Evolutionary conservation across 2,113 vertebrate species (phyloP).

Genomic region (Cottus gobio): DNA sequence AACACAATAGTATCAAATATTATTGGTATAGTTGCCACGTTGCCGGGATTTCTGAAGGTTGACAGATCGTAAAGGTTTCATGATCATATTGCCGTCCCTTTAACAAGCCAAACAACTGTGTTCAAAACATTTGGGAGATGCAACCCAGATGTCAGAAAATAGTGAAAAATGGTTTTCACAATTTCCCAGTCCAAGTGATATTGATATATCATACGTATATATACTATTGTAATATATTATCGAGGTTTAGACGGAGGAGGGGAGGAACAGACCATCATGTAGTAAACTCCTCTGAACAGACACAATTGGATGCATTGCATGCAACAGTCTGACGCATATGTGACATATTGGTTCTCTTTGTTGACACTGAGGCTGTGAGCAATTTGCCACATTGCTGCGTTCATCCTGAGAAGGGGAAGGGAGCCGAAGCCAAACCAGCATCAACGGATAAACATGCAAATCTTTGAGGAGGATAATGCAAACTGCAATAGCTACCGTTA

Average conservation of each 20-base stretch:
- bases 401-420: slow-evolving; percentile 3
- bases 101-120: too few species aligned
- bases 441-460: slow-evolving; percentile 24
- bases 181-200: too few species aligned
- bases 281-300: background rate
- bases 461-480: slow-evolving; percentile 26
- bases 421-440: slow-evolving; percentile 20
- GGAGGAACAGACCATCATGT: background rate
- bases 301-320: background rate
- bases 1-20: too few species aligned
- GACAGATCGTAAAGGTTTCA: background rate
- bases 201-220: too few species aligned
- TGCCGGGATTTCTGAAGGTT: background rate
- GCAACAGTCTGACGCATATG: background rate
- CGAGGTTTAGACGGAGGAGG: background rate
- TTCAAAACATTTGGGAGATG: too few species aligned
- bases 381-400: slow-evolving; percentile 1
- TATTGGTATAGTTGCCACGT: too few species aligned
- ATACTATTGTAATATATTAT: background rate
- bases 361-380: slow-evolving; percentile 4
- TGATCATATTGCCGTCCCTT: background rate
- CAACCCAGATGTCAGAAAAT: too few species aligned
- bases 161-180: too few species aligned
- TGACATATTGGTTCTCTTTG: slow-evolving; percentile 14
- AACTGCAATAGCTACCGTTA: slow-evolving; percentile 45